Percentiles rank a stretch among this genome's conserved stretches.
Conservation (phyloP, 2,888 invertebrate species). For the Neoaliturus tenellus region DNA sequence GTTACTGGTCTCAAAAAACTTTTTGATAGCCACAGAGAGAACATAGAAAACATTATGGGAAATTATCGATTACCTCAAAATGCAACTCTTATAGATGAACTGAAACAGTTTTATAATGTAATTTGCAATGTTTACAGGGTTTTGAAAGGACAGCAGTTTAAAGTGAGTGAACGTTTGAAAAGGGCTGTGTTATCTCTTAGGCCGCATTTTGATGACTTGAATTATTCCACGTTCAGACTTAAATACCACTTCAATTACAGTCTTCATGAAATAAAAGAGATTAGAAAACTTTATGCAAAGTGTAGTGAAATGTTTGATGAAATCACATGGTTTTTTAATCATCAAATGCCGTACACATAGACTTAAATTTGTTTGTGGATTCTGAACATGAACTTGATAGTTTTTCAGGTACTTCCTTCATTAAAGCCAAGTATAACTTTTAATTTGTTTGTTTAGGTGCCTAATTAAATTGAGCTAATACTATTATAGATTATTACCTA, state of each 20-base stretch:
- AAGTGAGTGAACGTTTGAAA: constrained; percentile 29
- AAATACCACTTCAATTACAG: constrained; percentile 5
- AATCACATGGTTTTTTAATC: constrained; percentile 23
- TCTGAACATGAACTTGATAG: neutral
- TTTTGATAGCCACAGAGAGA: constrained; percentile 33
- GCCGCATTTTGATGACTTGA: constrained; percentile 27
- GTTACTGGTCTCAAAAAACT: constrained; percentile 2
- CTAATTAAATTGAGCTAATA: too few relatives aligned
- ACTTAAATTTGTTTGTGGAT: neutral
- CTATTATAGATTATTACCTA: too few relatives aligned
- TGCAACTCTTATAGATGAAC: constrained; percentile 28
- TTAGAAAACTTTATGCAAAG: constrained; percentile 1
- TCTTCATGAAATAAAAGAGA: neutral
- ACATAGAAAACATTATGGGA: constrained; percentile 6
- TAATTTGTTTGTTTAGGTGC: too few relatives aligned
- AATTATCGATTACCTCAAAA: neutral
- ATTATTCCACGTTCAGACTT: constrained; percentile 19
- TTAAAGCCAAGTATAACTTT: neutral
- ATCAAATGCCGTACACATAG: neutral
- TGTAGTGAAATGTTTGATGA: constrained; percentile 37
- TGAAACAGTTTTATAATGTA: neutral
- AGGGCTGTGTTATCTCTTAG: constrained; percentile 28
- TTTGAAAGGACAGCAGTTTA: constrained; percentile 37
- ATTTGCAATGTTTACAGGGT: constrained; percentile 36
- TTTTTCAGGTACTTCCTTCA: neutral